Evolutionary conservation across 2,113 vertebrate genomes (phyloP).

Genomic region (Abramis brama): DNA sequence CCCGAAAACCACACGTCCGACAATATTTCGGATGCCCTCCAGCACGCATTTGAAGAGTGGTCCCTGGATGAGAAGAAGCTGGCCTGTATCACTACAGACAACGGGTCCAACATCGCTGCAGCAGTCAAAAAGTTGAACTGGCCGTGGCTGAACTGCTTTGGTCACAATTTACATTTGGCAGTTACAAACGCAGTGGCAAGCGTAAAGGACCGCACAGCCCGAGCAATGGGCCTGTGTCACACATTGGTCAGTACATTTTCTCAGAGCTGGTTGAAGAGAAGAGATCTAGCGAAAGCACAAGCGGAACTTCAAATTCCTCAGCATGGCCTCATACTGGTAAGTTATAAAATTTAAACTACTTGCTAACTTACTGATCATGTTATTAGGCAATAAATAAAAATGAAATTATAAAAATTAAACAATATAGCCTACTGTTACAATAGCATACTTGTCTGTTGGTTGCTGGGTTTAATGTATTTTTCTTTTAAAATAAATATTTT

Average conservation of each 20-base stretch:
- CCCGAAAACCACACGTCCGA: no score
- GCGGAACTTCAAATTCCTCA: no score
- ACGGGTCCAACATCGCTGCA: slow-evolving; percentile 21
- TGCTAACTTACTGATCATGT: no score
- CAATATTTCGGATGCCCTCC: background rate
- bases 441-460: no score
- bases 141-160: slow-evolving; percentile 43
- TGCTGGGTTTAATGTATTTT: no score
- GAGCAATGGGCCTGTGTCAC: slow-evolving; percentile 19
- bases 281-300: background rate
- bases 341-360: no score
- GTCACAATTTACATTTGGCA: slow-evolving; percentile 46
- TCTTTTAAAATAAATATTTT: no score
- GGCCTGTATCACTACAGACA: slow-evolving; percentile 24
- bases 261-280: slow-evolving; percentile 24
- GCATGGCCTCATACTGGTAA: no score
- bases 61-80: slow-evolving; percentile 40
- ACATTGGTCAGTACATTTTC: slow-evolving; percentile 35
- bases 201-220: background rate
- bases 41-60: slow-evolving; percentile 35
- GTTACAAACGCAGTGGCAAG: background rate
- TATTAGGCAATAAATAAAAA: no score
- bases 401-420: no score
- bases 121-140: slow-evolving; percentile 41
- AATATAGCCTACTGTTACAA: no score